Percentiles rank a stretch among this genome's conserved stretches.
phyloP scores from a whole-genome alignment of 2,797 vertebrate species.

The Coilia nasus region DNA sequence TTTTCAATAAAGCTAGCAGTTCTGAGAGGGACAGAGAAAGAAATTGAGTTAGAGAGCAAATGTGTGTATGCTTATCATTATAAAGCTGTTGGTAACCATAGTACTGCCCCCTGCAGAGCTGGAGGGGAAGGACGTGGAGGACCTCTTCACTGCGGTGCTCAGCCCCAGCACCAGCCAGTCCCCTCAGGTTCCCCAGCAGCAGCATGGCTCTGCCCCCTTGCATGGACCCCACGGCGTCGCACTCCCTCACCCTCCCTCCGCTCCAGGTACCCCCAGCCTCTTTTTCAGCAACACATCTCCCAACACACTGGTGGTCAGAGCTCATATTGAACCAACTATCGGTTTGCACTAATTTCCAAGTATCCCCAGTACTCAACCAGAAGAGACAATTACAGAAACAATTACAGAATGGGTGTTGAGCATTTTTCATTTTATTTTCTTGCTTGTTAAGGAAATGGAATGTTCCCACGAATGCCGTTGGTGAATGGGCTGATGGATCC shows the following conservation, averaged over 20 bases:
- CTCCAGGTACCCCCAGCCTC: conserved; percentile 79
- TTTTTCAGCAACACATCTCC: no score
- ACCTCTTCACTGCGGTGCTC: conserved; percentile 95
- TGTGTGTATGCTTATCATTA: neutral
- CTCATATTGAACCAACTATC: no score
- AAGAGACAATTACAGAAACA: no score
- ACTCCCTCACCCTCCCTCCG: conserved; percentile 81
- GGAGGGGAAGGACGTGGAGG: conserved; percentile 97
- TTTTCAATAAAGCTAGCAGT: conserved; percentile 17
- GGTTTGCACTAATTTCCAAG: no score
- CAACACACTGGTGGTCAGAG: no score
- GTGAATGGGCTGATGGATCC: conserved; percentile 94
- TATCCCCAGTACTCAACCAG: no score
- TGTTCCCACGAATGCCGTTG: conserved; percentile 91
- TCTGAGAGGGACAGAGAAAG: neutral
- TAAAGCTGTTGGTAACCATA: conserved; percentile 16
- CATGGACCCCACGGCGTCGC: conserved; percentile 68
- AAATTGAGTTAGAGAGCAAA: neutral
- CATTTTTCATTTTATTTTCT: neutral
- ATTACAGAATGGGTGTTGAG: neutral
- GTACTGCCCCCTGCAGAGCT: conserved; percentile 79
- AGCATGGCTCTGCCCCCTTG: conserved; percentile 71
- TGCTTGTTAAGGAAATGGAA: conserved; percentile 78
- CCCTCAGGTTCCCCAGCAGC: conserved; percentile 83
- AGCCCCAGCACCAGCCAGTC: conserved; percentile 87